Evolutionary conservation across 1,140 invertebrate genomes (phyloP), one percentile per base, ranked within the genome.

Genomic region (Cherax quadricarinatus): DNA sequence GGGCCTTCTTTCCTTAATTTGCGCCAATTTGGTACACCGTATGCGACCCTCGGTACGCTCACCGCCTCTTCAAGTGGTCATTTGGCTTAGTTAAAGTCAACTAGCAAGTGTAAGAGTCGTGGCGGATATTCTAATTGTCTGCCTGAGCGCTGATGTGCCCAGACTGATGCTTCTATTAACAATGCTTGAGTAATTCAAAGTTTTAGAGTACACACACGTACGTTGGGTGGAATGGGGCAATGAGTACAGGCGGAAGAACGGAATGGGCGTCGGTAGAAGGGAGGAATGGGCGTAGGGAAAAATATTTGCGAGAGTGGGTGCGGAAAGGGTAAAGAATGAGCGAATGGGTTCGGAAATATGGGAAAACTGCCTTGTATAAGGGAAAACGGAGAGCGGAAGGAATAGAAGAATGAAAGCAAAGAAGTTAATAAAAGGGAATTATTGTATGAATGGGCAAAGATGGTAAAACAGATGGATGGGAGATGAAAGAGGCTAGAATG

Each of bases 1-100:
- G 88, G 62, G 62, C 66, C 62, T 82, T 66, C 80, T 89, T 89
- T 30, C 66, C 60, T 89, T 73, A 89, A 89, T 89, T 89, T 89
- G 88, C 70, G 30, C 80, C 48, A 30, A 49, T 51, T 84, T 84
- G 24, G 80, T 53, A 57, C 48, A 49, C 30, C 88, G 16, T 53
- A 24, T 30, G 73, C 21, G 80, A 49, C 16, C 53, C 9, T 70
- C 41, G 24, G 53, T 66, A 18, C 62, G 62, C 16, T 66, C 10
- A n/a, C 12, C 24, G 41, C 82, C 18, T 62, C 24, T 60, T 10
- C 5, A 30, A 75, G 70, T 30, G 70, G 3, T 21, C 18, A 70
- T 70, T 70, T 70, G 18, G 14, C 21, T 18, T 70, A 6, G 66
- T 70, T 21, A 21, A 70, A 70, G 5, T 21, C 66, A 70, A 6